Base-by-base conservation (phyloP, 1,140 invertebrate species). In the Zaprionus tsacasi region DNA sequence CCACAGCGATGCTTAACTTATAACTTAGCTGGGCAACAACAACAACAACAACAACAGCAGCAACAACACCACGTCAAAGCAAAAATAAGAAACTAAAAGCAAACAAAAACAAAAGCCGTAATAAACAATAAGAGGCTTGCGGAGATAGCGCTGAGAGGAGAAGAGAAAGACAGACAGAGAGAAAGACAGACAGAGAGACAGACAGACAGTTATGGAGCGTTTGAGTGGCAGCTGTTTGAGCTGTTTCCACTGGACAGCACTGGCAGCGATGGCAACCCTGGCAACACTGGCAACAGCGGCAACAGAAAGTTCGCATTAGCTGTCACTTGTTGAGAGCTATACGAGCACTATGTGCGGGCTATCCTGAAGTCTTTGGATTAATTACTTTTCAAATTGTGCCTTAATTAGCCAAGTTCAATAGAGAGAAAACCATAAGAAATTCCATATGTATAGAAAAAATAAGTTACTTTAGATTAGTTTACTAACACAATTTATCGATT, bases 1-100 rank as follows among this genome's bases (percentile, higher is more conserved):
- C 79, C 80, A 56, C 54, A 70, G 78, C 67, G 64, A 57, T 72
- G 68, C 68, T 82, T 86, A 74, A 71, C 55, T 74, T 77, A 70
- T 68, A 88, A 72, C 76, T 65, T 21, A 8, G 10, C 56, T 52
- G 30, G 33, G 15, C 17, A 27, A 30, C 21, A 45, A 61, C 17
- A 61, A 35, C 17, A 38, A 57, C 59, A 61, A 43, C 30, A 55
- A 15, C 35, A 54, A 33, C 61, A 40, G 30, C 33, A 25, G 21
- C 21, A 21, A 2, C 21, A 21, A 21, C 21, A 21, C 21, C 21
- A 21, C 40, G 40, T 43, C 40, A 56, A 68, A 35, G 27, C 7
- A 40, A 50, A 43, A 68, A 48, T 6, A 68, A 48, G 33, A 35
- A 67, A 57, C 25, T 45, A 35, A 35, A n/a, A 48, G 13, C 17